phyloP scores from a whole-genome alignment of 2,888 invertebrate species.

The Drosophila mettleri region DNA sequence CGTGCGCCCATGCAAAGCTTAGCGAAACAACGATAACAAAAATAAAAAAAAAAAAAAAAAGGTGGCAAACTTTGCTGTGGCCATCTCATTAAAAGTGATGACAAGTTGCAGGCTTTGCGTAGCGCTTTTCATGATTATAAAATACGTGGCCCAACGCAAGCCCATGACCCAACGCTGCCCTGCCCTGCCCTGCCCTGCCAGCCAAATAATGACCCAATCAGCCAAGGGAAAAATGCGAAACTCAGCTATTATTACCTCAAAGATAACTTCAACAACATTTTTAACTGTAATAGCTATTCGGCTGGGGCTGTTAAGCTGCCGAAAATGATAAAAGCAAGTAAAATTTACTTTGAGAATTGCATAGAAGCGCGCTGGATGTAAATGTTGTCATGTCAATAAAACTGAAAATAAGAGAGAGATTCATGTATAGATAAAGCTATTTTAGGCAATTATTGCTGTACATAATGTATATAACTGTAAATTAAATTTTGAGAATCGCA shows the following conservation, averaged over 20 bases:
- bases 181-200: background rate
- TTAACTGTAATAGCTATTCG: conserved; percentile 2
- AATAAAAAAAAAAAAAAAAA: conserved; percentile 26
- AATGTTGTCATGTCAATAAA: background rate
- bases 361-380: background rate
- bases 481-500: background rate
- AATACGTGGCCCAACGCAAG: conserved; percentile 24
- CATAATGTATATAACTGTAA: background rate
- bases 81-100: conserved; percentile 77
- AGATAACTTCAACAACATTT: conserved; percentile 11
- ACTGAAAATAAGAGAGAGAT: background rate
- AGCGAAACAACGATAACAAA: conserved; percentile 9
- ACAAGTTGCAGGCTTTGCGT: conserved; percentile 63
- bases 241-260: conserved; percentile 15
- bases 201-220: conserved; percentile 41
- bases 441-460: background rate
- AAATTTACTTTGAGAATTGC: conserved; percentile 7
- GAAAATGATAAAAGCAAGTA: conserved; percentile 2
- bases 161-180: conserved; percentile 7
- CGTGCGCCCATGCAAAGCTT: conserved; percentile 51
- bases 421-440: background rate
- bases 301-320: conserved; percentile 3
- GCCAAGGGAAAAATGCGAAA: conserved; percentile 6
- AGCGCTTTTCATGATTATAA: conserved; percentile 55
- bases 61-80: conserved; percentile 67